phyloP scores from a whole-genome alignment of 2,888 invertebrate genomes.

The Mythimna vitellina region DNA sequence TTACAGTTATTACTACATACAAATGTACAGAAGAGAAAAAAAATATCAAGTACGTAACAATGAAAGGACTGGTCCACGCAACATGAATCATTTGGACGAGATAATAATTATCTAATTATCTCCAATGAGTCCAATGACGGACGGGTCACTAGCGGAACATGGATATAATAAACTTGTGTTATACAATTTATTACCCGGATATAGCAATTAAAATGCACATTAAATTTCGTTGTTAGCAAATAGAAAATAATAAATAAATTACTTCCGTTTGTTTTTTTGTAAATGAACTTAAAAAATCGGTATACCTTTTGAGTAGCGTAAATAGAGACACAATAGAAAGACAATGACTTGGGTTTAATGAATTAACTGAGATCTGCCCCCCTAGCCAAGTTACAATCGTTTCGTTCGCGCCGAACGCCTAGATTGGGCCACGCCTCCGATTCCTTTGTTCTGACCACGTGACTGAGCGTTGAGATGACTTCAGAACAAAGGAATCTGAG shows the following conservation, averaged over 20 bases:
- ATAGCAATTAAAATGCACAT: slow-evolving; percentile 29
- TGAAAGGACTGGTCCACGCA: slow-evolving; percentile 12
- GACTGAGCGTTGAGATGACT: no score
- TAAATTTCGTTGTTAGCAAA: slow-evolving; percentile 37
- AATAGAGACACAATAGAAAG: no score
- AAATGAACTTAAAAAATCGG: neutral
- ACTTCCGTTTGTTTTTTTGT: slow-evolving; percentile 21
- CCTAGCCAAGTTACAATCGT: no score
- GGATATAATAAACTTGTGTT: slow-evolving; percentile 13
- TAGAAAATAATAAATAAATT: slow-evolving; percentile 40
- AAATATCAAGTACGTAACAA: neutral
- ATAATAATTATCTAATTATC: slow-evolving; percentile 63
- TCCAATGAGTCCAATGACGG: slow-evolving; percentile 51
- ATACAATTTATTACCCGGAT: slow-evolving; percentile 45
- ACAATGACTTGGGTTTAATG: no score
- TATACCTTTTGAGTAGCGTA: no score
- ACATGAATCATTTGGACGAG: slow-evolving; percentile 57
- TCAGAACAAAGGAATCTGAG: no score
- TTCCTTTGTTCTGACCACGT: no score
- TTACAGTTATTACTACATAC: neutral
- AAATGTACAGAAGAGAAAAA: neutral
- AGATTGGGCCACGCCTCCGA: no score
- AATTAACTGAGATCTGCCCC: no score
- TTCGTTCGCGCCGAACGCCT: no score
- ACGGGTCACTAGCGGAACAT: slow-evolving; percentile 38